Base-by-base conservation (phyloP, 2,113 vertebrate species). In the Furnarius figulus region DNA sequence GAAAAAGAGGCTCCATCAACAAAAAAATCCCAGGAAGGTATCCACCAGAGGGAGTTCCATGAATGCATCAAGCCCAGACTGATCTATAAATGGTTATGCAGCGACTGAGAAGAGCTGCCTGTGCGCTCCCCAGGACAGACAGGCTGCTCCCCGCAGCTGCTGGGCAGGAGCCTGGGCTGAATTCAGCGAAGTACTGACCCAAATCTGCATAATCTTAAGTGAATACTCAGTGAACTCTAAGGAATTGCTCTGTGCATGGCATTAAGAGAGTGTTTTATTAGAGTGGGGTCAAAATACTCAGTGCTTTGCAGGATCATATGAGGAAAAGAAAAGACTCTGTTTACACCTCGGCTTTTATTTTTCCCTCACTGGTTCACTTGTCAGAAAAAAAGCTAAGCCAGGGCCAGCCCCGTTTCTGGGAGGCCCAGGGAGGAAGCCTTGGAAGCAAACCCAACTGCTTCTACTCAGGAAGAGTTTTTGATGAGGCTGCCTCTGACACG, bases 11-110 rank as follows among this genome's bases (percentile, higher is more conserved):
- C 25, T 28, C 4, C 12, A 14, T 5, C n/a, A 23, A 63, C 22
- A 24, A 67, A 80, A 49, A 16, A 6, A 6, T n/a, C 18, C 67
- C 1, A 3, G 8, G 39, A n/a, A 82, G 55, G 53, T 33, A 39
- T 75, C 97, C 97, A 85, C 71, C 90, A 97, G 97, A 92, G 97
- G 97, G 97, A 91, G 93, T 46, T 44, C 31, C 74, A n/a, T 1
- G 92, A 94, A 95, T 68, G 89, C 73, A 55, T 22, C n/a, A 78
- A 76, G 50, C 8, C 6, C 44, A 52, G 44, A 2, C 27, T 28
- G 47, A 49, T 23, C 8, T 6, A 4, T 2, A 52, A 55, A 25
- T 13, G 61, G 53, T 59, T 33, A 2, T 47, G 6, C 22, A 14
- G 6, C 2, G 2, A 8, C 85, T 46, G 53, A 30, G 76, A 55